Base-by-base conservation (phyloP, 2,888 invertebrate species). In the Drosophila affinis region DNA sequence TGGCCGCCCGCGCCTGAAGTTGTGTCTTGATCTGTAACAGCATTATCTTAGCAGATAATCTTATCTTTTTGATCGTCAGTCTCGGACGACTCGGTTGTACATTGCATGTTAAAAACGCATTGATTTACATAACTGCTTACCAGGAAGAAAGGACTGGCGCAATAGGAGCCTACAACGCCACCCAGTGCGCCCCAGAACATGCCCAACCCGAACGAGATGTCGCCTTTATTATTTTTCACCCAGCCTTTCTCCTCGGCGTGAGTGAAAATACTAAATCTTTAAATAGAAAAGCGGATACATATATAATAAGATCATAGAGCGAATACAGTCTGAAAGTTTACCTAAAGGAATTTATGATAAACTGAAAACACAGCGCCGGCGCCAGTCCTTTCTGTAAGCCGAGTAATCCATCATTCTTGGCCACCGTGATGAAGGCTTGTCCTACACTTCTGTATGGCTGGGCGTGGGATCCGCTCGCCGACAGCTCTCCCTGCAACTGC, bases 131-230 rank as follows among this genome's bases (percentile, higher is more conserved):
- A 79, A 53, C 32, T 9, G n/a, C 87, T 82, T 92, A 96, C 96
- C 93, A 98, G 93, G 91, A 96, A 98, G 88, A 98, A 95, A 0
- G 98, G 98, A 89, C 97, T 98, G 7, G 96, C 97, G 5, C 95
- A 93, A 68, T 95, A 94, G 10, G 96, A 96, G 2, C 98, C 98
- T 10, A 96, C 89, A 21, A 95, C 94, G 0, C 98, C 98, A 17
- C 97, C 95, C 1, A 94, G 75, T 0, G 97, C 97, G 3, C 97
- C 97, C 24, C 96, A 95, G 2, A 94, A 76, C 0, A 96, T 93
- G 39, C 96, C 21, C 21, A 21, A 21, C 21, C 21, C 21, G 21
- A 21, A 21, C 1, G 95, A 95, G 0, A 95, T 94, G 12, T 94
- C 93, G 0, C 97, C 97, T 12, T 94, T 83, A 0, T 92, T 88